Conservation (phyloP, 2,113 vertebrate species). For the Platichthys flesus region DNA sequence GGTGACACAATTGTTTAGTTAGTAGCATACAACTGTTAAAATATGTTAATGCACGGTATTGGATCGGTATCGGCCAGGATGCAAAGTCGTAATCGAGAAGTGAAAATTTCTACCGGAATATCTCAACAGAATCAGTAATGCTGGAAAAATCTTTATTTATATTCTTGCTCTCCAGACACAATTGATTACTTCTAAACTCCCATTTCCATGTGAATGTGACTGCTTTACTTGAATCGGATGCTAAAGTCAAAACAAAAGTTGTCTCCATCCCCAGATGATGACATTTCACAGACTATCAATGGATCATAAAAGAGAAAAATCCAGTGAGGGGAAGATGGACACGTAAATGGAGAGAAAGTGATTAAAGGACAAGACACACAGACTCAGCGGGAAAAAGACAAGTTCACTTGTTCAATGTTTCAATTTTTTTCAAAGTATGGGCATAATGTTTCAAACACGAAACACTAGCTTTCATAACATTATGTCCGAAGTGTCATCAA, state of each 20-base stretch:
- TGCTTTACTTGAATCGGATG: background rate
- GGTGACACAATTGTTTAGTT: too few species aligned
- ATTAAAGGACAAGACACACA: background rate
- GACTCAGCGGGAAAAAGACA: background rate
- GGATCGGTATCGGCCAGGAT: too few species aligned
- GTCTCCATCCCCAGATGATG: background rate
- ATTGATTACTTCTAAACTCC: background rate
- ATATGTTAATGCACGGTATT: too few species aligned
- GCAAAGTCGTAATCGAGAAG: too few species aligned
- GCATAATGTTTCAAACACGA: background rate
- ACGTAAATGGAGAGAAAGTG: slow-evolving; percentile 1
- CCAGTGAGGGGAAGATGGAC: background rate
- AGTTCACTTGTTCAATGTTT: background rate
- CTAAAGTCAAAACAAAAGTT: background rate
- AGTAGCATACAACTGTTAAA: too few species aligned
- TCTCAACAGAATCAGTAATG: too few species aligned
- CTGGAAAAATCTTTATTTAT: background rate
- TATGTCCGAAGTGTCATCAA: too few species aligned
- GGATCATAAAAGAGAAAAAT: slow-evolving; percentile 23
- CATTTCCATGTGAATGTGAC: slow-evolving; percentile 10
- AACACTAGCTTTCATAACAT: too few species aligned
- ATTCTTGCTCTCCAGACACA: background rate
- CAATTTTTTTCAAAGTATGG: too few species aligned
- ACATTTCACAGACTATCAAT: background rate
- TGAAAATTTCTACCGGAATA: too few species aligned